Evolutionary conservation across 2,797 vertebrate species (phyloP).

Genomic region (Natrix natrix): DNA sequence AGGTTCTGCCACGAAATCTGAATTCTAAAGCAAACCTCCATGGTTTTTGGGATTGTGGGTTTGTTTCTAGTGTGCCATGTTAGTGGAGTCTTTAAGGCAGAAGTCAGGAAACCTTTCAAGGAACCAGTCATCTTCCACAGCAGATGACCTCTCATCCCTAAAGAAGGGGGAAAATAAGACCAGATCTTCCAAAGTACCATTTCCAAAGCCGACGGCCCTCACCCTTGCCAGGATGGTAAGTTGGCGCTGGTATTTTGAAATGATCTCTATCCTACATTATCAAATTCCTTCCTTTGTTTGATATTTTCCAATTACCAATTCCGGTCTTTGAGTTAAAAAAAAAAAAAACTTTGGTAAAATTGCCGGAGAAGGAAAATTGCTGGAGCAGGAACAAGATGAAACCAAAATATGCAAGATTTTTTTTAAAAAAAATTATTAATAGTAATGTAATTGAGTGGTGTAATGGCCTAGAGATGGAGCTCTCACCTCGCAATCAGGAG

Average conservation of each 20-base stretch:
- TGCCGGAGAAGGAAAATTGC: not conserved
- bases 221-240: constrained; percentile 74
- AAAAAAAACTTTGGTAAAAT: not conserved
- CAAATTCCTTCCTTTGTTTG: not conserved
- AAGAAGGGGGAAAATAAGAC: constrained; percentile 37
- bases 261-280: not conserved
- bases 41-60: not conserved
- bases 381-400: no score
- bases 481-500: no score
- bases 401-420: not conserved
- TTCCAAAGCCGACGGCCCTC: constrained; percentile 66
- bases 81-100: constrained; percentile 75
- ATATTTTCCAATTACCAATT: not conserved
- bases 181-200: constrained; percentile 45
- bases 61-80: constrained; percentile 72
- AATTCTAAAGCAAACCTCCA: fast-evolving
- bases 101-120: constrained; percentile 51
- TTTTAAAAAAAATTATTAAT: no score
- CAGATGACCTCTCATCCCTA: constrained; percentile 17
- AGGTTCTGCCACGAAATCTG: constrained; percentile 1
- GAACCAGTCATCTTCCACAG: not conserved
- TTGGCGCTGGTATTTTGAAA: constrained; percentile 33
- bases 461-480: no score
- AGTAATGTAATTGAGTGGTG: not conserved
- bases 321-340: not conserved